phyloP scores from a whole-genome alignment of 2,888 invertebrate species.

The Eristalinus aeneus region DNA sequence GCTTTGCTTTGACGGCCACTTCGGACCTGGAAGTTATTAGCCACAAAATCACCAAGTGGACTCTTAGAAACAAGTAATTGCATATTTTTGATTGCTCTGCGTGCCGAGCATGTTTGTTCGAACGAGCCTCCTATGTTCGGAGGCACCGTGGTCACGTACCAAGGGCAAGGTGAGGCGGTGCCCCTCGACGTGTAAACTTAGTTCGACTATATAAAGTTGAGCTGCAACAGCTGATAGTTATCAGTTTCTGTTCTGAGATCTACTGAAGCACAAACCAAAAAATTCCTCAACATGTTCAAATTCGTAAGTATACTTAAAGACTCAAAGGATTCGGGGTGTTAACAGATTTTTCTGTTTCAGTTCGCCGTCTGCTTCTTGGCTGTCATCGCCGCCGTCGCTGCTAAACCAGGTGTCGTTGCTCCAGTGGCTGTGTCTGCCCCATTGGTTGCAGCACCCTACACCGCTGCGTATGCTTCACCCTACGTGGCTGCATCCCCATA shows the following conservation, averaged over 20 bases:
- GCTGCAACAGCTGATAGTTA: background rate
- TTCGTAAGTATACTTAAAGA: conserved; percentile 4
- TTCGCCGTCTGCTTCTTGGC: conserved; percentile 31
- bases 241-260: conserved; percentile 27
- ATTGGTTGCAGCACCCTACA: conserved; percentile 71
- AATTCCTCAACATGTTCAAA: conserved; percentile 22
- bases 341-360: background rate
- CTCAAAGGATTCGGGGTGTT: background rate
- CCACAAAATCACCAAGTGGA: background rate
- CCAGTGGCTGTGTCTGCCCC: conserved; percentile 72
- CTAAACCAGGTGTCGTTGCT: conserved; percentile 26
- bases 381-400: conserved; percentile 19
- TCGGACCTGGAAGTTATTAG: conserved; percentile 22
- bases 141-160: background rate
- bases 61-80: background rate
- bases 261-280: background rate
- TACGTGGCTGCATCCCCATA: conserved; percentile 73
- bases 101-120: background rate
- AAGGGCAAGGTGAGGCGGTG: background rate
- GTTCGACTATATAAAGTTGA: background rate
- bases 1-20: conserved; percentile 4
- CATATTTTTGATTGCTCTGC: background rate
- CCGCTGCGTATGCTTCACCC: conserved; percentile 66
- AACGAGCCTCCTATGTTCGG: background rate
- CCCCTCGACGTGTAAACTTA: background rate